phyloP scores from a whole-genome alignment of 2,113 vertebrate genomes.

The Ctenomys sociabilis region DNA sequence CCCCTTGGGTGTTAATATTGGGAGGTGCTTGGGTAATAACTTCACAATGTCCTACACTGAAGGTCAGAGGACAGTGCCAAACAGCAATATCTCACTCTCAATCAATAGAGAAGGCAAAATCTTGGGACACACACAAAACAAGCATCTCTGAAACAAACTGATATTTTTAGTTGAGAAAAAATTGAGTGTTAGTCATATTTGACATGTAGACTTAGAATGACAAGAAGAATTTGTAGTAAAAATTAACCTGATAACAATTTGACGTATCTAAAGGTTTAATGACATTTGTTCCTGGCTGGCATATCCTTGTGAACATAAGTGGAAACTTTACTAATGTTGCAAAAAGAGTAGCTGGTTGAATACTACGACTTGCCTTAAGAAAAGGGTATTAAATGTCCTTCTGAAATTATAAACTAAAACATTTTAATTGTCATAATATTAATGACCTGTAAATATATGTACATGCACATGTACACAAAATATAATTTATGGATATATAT shows the following conservation, averaged over 20 bases:
- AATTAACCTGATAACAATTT: constrained; percentile 52
- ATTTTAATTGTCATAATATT: background rate
- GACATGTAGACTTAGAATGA: constrained; percentile 70
- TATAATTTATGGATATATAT: background rate
- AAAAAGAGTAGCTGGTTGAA: constrained; percentile 23
- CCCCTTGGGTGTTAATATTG: too few species aligned
- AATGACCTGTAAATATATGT: background rate
- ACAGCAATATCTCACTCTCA: too few species aligned
- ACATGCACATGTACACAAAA: background rate
- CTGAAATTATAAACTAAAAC: background rate
- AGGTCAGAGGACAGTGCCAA: too few species aligned
- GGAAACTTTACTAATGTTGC: constrained; percentile 16
- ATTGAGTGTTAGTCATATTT: constrained; percentile 82
- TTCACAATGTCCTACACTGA: too few species aligned
- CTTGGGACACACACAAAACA: too few species aligned
- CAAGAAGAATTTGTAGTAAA: constrained; percentile 79
- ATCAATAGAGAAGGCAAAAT: too few species aligned
- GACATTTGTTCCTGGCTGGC: background rate
- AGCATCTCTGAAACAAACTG: constrained; percentile 51
- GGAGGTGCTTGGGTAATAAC: too few species aligned
- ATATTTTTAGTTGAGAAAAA: constrained; percentile 81
- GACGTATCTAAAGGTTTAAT: constrained; percentile 46
- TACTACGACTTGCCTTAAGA: background rate
- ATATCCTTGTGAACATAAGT: constrained; percentile 46
- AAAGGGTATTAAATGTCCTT: background rate